Percentiles rank a stretch among this genome's conserved stretches.
These are phyloP conservation scores for Tenthredo mesomela DNA, from an alignment of 2,888 invertebrate species.

Conservation along the genomic window DNA sequence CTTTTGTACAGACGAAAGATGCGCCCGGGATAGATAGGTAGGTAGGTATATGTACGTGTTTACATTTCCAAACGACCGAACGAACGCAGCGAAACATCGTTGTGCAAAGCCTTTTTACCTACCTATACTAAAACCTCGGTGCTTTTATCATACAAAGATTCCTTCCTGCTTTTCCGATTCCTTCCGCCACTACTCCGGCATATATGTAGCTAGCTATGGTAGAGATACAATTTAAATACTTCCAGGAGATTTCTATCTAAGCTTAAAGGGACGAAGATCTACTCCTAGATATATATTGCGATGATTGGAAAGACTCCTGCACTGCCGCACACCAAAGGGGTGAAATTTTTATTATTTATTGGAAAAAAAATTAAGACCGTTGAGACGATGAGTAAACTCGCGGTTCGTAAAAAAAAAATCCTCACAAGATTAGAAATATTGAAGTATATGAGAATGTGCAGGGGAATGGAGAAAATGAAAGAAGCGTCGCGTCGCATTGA, in stretches of 20 bases:
- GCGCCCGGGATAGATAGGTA: not conserved
- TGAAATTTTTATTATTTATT: not conserved
- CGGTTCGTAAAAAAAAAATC: not conserved
- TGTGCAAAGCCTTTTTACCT: not conserved
- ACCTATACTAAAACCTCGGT: not conserved
- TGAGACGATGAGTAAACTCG: not conserved
- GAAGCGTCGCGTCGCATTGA: slow-evolving; percentile 7
- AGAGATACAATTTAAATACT: slow-evolving; percentile 37
- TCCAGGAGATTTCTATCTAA: not conserved
- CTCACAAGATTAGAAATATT: not conserved
- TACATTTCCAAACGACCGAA: slow-evolving; percentile 46
- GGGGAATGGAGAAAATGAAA: not conserved
- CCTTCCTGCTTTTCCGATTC: slow-evolving; percentile 6
- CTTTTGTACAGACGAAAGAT: slow-evolving; percentile 14
- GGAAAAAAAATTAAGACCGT: not conserved
- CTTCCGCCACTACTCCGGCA: slow-evolving; percentile 4
- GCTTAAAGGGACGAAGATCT: not conserved
- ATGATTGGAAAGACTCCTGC: not conserved
- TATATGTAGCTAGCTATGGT: too few species aligned
- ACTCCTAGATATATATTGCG: not conserved
- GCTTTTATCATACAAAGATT: slow-evolving; percentile 6
- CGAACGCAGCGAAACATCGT: slow-evolving; percentile 14
- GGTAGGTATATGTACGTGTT: not conserved
- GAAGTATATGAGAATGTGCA: not conserved
- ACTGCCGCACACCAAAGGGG: not conserved